Conservation (phyloP, 2,113 vertebrate genomes). For the Percina caprodes region DNA sequence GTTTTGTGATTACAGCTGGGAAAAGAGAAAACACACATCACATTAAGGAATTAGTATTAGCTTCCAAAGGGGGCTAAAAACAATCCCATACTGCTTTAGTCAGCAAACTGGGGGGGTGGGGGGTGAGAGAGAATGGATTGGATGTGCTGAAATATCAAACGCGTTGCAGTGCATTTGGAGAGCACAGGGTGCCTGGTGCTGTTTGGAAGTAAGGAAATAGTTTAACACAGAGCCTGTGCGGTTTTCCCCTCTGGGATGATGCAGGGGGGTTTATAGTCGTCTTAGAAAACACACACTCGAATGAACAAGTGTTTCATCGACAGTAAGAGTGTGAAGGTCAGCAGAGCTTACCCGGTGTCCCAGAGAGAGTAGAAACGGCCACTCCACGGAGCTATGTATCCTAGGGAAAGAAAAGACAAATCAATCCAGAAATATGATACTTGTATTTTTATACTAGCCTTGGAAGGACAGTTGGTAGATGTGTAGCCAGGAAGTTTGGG, state of each 20-base stretch:
- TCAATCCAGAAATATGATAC: conserved; percentile 15
- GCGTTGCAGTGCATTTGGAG: conserved; percentile 36
- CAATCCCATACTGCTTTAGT: conserved; percentile 42
- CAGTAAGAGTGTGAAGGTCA: conserved; percentile 51
- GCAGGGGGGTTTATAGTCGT: background rate
- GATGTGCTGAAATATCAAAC: conserved; percentile 47
- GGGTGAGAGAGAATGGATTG: conserved; percentile 35
- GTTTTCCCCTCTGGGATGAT: conserved; percentile 35
- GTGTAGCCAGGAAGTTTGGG: too few relatives aligned
- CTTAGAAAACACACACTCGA: conserved; percentile 42
- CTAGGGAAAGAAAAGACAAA: conserved; percentile 76
- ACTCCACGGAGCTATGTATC: conserved; percentile 99
- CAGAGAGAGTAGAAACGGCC: conserved; percentile 98
- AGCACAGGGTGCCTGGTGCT: conserved; percentile 31
- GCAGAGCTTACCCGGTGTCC: conserved; percentile 95
- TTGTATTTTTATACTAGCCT: background rate
- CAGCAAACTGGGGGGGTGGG: conserved; percentile 35
- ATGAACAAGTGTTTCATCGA: conserved; percentile 54
- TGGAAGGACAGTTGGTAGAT: background rate
- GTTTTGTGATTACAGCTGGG: conserved; percentile 57
- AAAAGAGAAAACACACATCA: conserved; percentile 42
- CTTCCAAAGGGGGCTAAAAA: conserved; percentile 27
- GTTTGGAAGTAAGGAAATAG: conserved; percentile 48
- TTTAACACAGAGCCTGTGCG: conserved; percentile 21
- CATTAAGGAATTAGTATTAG: conserved; percentile 62